phyloP scores from a whole-genome alignment of 1,140 invertebrate species.

The Ladona fulva region DNA sequence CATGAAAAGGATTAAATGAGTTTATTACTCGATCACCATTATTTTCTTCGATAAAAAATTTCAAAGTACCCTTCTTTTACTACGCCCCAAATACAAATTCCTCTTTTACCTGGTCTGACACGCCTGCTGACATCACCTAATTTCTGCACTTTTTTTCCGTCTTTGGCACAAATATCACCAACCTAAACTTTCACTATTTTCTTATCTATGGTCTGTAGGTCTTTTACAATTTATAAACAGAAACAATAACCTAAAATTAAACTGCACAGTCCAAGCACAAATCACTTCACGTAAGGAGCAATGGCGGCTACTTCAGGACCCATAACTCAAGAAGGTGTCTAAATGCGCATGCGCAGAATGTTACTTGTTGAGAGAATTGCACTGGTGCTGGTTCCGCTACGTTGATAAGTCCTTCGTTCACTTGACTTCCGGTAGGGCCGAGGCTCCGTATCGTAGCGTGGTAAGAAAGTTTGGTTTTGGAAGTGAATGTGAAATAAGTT shows the following conservation, averaged over 20 bases:
- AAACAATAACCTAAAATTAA: conserved; percentile 23
- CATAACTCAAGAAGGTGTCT: neutral
- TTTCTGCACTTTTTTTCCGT: conserved; percentile 23
- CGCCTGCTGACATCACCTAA: conserved; percentile 38
- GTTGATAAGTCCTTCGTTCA: neutral
- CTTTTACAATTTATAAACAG: conserved; percentile 16
- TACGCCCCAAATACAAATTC: conserved; percentile 23
- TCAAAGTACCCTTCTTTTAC: neutral
- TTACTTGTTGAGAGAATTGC: neutral
- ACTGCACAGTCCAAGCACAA: conserved; percentile 20
- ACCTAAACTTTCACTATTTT: conserved; percentile 19
- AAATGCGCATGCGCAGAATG: neutral
- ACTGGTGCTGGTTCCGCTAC: neutral
- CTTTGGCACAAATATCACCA: conserved; percentile 20
- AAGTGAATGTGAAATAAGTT: too few species aligned
- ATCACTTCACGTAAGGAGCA: conserved; percentile 21
- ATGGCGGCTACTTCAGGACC: conserved; percentile 21
- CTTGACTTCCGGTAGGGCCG: neutral
- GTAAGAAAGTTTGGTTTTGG: neutral
- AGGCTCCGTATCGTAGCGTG: neutral
- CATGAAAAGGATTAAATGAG: conserved; percentile 11
- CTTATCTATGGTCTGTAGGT: conserved; percentile 13
- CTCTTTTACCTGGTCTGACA: conserved; percentile 36
- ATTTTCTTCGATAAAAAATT: neutral
- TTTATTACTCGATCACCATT: neutral